Evolutionary conservation across 2,888 invertebrate genomes (phyloP), one percentile per base, ranked within the genome.

Genomic region (Electrophaes corylata): DNA sequence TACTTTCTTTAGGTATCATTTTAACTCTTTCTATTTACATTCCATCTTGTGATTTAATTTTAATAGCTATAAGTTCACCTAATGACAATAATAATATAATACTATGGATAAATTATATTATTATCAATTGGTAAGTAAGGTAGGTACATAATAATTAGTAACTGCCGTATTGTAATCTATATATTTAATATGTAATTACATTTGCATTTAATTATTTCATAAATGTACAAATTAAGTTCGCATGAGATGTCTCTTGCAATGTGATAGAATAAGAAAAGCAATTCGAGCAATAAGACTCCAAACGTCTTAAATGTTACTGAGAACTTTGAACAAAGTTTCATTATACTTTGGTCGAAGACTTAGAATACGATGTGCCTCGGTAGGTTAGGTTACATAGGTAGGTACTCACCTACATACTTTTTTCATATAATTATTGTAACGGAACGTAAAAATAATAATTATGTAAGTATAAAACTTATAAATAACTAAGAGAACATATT

Each of bases 151-250:
- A 55, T 37, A 45, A 31, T 61, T 59, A 56, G 47, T 69, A 73
- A 76, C 76, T 78, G 80, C 78, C 78, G 39, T 71, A 75, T 39
- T 67, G 66, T 81, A 80, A 76, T 73, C 81, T 83, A 81, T 16
- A 8, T 37, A 12, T 16, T 12, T 35, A 23, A 35, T 72, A 71
- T 52, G 57, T 61, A 48, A 53, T 57, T 57, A 76, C 26, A 16
- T 37, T 16, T 84, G 90, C 90, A 90, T 91, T 91, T 90, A 87
- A 84, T 58, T 64, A 80, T 71, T 87, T 84, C 78, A 78, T 70
- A 81, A 78, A 80, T 90, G 89, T 90, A 90, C 90, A 90, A 91
- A 90, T 79, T 84, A 86, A 86, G 84, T 82, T 79, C 70, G 78
- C 83, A 81, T 84, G 83, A 79, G 83, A 78, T 48, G 48, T 81